Conservation (phyloP, 2,888 invertebrate species). For the Sesia bembeciformis region DNA sequence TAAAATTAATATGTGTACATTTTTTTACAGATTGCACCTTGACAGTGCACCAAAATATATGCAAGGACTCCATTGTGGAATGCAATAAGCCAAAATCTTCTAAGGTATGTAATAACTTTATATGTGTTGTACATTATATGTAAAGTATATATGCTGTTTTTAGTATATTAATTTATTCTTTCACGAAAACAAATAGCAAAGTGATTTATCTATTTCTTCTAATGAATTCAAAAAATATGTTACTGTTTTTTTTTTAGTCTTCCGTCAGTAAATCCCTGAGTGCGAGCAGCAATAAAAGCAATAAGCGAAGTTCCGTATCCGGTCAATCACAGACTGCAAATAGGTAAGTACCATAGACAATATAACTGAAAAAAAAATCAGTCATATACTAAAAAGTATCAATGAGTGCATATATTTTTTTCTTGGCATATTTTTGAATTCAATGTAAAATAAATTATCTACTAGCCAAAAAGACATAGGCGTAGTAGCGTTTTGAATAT, state of each 20-base stretch:
- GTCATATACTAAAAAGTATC: conserved; percentile 1
- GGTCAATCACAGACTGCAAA: conserved; percentile 60
- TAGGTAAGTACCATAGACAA: conserved; percentile 43
- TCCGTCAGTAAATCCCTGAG: conserved; percentile 63
- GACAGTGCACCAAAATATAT: conserved; percentile 89
- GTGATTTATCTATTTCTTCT: not conserved
- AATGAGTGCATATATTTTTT: not conserved
- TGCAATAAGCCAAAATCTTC: conserved; percentile 83
- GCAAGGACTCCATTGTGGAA: conserved; percentile 90
- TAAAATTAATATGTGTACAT: not conserved
- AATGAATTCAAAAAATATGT: no score
- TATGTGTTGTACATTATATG: not conserved
- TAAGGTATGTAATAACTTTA: conserved; percentile 56
- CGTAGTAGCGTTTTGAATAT: conserved; percentile 11
- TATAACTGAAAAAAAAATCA: not conserved
- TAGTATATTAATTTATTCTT: no score
- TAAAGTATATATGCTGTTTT: no score
- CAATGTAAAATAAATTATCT: conserved; percentile 3
- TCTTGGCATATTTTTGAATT: no score
- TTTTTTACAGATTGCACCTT: conserved; percentile 83
- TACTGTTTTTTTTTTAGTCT: conserved; percentile 31
- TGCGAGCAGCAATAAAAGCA: conserved; percentile 59
- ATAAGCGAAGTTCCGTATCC: conserved; percentile 64
- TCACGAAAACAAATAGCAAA: not conserved
- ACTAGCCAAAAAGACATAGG: conserved; percentile 17